Conservation (phyloP, 2,113 vertebrate genomes). For the Erythrocercus mccallii region DNA sequence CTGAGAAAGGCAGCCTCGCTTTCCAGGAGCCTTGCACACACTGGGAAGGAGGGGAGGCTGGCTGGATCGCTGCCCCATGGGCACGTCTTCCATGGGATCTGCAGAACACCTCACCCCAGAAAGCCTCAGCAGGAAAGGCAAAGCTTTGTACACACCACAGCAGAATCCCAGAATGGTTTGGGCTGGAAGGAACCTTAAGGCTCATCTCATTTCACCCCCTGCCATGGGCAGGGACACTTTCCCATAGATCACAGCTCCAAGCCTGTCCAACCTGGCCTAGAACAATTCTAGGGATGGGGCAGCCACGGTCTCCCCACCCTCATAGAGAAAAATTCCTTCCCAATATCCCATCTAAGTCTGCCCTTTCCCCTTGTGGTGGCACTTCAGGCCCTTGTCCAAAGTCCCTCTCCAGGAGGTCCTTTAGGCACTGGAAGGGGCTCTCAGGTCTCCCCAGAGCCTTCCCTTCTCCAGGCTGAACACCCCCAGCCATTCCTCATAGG, state of each 20-base stretch:
- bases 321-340: accelerated
- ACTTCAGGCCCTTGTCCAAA: accelerated
- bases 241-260: accelerated
- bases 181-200: background rate
- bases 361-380: accelerated
- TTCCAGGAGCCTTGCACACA: background rate
- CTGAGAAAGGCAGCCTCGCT: background rate
- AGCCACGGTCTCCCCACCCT: accelerated
- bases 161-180: background rate
- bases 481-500: background rate
- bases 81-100: background rate
- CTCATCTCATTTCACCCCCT: background rate
- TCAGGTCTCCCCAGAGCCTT: background rate
- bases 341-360: background rate
- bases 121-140: background rate
- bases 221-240: background rate
- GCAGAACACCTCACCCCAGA: background rate
- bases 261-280: accelerated
- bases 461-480: background rate
- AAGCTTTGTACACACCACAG: accelerated
- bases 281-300: background rate
- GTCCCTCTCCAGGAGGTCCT: background rate
- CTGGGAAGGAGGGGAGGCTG: background rate
- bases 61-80: background rate
- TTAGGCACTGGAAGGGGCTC: background rate